Percentiles rank a stretch among this genome's conserved stretches.
These are phyloP conservation scores for Melospiza georgiana DNA, from an alignment of 2,113 vertebrate species.

Conservation along the genomic window DNA sequence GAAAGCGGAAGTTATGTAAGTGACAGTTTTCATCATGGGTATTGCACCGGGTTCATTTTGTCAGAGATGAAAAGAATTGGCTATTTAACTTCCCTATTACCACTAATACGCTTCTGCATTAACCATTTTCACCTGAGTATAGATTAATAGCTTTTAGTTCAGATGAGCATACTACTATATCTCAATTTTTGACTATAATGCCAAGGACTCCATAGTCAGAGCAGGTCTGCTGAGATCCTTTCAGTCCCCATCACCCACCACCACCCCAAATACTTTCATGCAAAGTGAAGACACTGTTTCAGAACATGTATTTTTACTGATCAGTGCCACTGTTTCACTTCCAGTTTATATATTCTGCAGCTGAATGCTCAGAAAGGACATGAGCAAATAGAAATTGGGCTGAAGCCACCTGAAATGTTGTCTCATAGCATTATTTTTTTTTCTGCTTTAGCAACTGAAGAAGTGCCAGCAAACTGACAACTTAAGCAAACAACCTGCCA, in stretches of 20 bases:
- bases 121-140: not conserved
- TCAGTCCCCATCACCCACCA: not conserved
- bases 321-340: not conserved
- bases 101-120: not conserved
- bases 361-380: not conserved
- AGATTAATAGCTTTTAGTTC: not conserved
- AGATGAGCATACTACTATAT: not conserved
- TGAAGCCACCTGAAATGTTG: not conserved
- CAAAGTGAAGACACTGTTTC: not conserved
- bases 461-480: not conserved
- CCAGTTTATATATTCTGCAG: not conserved
- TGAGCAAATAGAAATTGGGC: not conserved
- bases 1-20: not conserved
- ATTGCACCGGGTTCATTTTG: not conserved
- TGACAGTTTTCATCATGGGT: not conserved
- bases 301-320: not conserved
- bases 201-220: not conserved
- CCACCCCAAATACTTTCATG: not conserved
- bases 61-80: not conserved
- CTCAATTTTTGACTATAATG: not conserved
- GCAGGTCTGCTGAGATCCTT: not conserved
- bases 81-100: not conserved
- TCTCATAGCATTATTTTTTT: not conserved
- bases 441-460: not conserved
- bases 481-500: not conserved